Conservation (phyloP, 2,888 invertebrate species). For the Tipula confusa region DNA sequence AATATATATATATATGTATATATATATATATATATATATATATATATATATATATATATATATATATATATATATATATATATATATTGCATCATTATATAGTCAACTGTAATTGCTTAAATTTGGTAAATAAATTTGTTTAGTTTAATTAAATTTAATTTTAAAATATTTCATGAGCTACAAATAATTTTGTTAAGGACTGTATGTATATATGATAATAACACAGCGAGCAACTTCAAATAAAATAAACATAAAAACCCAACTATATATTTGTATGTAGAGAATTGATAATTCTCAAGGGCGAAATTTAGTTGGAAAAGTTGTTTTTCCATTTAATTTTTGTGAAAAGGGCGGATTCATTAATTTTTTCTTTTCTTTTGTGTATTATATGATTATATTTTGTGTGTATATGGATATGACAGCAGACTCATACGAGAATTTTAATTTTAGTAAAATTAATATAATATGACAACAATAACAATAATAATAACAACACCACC, state of each 20-base stretch:
- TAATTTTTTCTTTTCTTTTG: constrained; percentile 8
- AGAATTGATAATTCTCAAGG: constrained; percentile 20
- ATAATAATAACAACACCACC: neutral
- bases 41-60: no score
- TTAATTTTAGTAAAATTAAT: constrained; percentile 9
- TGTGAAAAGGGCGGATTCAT: constrained; percentile 9
- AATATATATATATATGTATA: no score
- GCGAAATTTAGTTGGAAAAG: constrained; percentile 20
- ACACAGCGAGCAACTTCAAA: neutral
- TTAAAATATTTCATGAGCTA: no score
- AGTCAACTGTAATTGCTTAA: no score
- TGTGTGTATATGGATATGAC: constrained; percentile 8
- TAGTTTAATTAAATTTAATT: no score
- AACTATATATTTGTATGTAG: no score
- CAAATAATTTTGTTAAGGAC: no score
- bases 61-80: no score
- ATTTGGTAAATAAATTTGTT: no score
- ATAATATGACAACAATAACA: neutral
- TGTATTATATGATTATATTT: constrained; percentile 16
- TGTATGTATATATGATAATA: no score
- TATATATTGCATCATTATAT: no score
- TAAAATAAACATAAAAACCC: neutral
- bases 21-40: no score
- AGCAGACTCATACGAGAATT: constrained; percentile 4
- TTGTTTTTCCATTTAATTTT: neutral